Base-by-base conservation (phyloP, 2,888 invertebrate species). In the Maniola hyperantus region DNA sequence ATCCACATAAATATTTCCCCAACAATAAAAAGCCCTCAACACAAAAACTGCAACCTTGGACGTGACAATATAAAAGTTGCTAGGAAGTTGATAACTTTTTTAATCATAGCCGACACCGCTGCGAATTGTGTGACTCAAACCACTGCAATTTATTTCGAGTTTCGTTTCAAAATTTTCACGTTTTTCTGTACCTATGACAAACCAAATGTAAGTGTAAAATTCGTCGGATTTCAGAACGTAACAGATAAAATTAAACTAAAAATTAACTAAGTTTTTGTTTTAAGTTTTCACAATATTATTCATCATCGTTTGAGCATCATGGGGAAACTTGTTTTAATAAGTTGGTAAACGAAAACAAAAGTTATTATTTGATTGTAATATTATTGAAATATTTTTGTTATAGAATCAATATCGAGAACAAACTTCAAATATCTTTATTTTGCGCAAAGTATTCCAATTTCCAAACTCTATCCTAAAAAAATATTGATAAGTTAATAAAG, bases 41-140 rank as follows among this genome's bases (percentile, higher is more conserved):
- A 48, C 18, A 48, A 59, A 59, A 46, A 59, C 33, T 48, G 33
- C 26, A 59, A 48, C 46, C 46, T 59, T 59, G 34, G 59, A 33
- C 34, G 34, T 59, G 59, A 59, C 48, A 59, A 59, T 59, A 59
- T 48, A 48, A 59, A 59, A 59, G 46, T 59, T 46, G 33, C 33
- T 59, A 15, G 46, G 10, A 59, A 48, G 59, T 48, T 59, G 33
- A 48, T 59, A 59, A 59, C 59, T 59, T 59, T 59, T 57, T 59
- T 59, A 59, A 59, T 59, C 48, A 59, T 59, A 59, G 46, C 59
- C 59, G 48, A 59, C 59, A 59, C 48, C 11, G 58, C 46, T 57
- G n/a, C 20, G 57, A 44, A 58, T 44, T 58, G 57, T 18, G 57
- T 44, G 44, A 39, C 26, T 58, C 13, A 58, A 26, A 58, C 44